Conservation (phyloP, 2,888 invertebrate genomes). For the Acanthosepion lycidas region DNA sequence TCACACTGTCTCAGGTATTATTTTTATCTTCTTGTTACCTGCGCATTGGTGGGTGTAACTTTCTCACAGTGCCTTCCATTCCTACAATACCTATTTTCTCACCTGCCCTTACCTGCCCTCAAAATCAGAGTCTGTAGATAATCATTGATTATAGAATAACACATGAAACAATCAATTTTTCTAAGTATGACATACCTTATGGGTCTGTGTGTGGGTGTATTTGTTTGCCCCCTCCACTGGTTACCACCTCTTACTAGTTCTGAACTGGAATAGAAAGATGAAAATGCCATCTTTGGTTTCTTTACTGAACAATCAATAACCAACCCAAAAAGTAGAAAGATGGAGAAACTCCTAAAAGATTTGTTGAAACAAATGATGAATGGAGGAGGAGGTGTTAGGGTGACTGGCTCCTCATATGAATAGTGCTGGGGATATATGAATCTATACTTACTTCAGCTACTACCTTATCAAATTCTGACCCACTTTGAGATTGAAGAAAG, state of each 20-base stretch:
- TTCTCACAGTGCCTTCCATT: background rate
- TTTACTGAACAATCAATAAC: background rate
- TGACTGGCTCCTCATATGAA: background rate
- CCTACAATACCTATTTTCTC: background rate
- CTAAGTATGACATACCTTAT: background rate
- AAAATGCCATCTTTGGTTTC: slow-evolving; percentile 33
- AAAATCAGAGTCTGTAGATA: background rate
- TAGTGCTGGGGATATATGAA: slow-evolving; percentile 3
- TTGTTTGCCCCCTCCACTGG: background rate
- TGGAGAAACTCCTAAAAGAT: slow-evolving; percentile 1
- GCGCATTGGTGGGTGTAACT: background rate
- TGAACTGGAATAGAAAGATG: background rate
- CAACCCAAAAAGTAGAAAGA: background rate
- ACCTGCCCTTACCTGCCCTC: background rate
- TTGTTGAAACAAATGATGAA: slow-evolving; percentile 33
- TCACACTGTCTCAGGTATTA: background rate
- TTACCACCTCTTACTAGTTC: background rate
- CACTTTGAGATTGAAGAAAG: too few relatives aligned
- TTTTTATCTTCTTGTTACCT: slow-evolving; percentile 16
- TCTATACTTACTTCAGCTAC: background rate
- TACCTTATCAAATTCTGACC: slow-evolving; percentile 16
- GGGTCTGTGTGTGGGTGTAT: background rate
- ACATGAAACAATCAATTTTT: background rate
- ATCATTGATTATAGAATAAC: slow-evolving; percentile 1
- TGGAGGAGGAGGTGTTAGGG: background rate